Evolutionary conservation across 2,888 invertebrate species (phyloP).

Genomic region (Linnaemya tessellans): DNA sequence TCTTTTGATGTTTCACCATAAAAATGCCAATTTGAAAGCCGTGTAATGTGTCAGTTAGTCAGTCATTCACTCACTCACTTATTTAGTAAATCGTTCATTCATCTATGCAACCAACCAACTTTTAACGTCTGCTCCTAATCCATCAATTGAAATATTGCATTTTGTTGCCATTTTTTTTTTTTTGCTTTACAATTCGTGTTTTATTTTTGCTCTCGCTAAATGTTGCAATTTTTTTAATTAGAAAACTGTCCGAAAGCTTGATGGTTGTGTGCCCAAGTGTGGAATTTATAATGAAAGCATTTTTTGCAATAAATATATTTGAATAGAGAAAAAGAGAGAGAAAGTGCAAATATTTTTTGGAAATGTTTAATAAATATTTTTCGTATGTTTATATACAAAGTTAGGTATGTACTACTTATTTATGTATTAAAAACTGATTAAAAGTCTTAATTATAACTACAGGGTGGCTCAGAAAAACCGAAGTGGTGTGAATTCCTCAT

Average conservation of each 20-base stretch:
- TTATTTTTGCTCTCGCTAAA: slow-evolving; percentile 27
- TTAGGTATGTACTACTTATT: background rate
- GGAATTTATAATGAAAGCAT: slow-evolving; percentile 26
- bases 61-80: slow-evolving; percentile 21
- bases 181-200: background rate
- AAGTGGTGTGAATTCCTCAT: too few species aligned
- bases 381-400: background rate
- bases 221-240: slow-evolving; percentile 60
- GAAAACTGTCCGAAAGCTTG: slow-evolving; percentile 47
- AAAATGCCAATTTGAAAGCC: slow-evolving; percentile 57
- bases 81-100: slow-evolving; percentile 1
- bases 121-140: slow-evolving; percentile 59
- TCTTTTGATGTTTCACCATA: slow-evolving; percentile 24
- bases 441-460: too few species aligned
- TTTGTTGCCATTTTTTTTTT: slow-evolving; percentile 10
- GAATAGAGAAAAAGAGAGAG: background rate
- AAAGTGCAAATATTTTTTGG: background rate
- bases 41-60: slow-evolving; percentile 62
- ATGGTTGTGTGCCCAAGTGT: background rate
- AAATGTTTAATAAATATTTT: background rate
- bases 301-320: background rate
- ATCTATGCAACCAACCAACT: slow-evolving; percentile 28
- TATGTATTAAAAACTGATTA: too few species aligned
- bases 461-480: too few species aligned
- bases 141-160: slow-evolving; percentile 64